Percentiles rank a stretch among this genome's conserved stretches.
Evolutionary conservation across 2,113 vertebrate genomes (phyloP).

Genomic region (Dermatemys mawii): DNA sequence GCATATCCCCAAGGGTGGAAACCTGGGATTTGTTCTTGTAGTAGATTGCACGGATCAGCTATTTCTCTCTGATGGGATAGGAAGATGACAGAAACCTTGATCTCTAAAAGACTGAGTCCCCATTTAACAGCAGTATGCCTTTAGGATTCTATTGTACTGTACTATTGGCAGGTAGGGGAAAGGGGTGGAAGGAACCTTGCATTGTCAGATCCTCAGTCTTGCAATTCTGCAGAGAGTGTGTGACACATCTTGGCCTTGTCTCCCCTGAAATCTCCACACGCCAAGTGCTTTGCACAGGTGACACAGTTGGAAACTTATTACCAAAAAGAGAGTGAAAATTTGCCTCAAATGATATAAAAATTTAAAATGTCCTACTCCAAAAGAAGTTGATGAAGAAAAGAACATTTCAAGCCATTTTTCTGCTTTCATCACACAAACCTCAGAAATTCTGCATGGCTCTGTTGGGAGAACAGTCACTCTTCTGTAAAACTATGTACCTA

Average conservation of each 20-base stretch:
- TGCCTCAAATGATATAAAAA: not conserved
- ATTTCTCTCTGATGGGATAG: not conserved
- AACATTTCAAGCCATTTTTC: not conserved
- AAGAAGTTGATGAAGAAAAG: not conserved
- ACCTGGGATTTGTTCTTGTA: fast-evolving
- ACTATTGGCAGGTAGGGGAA: not conserved
- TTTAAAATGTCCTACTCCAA: not conserved
- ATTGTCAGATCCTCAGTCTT: fast-evolving
- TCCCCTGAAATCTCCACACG: not conserved
- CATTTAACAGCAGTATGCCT: fast-evolving
- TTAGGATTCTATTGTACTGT: fast-evolving
- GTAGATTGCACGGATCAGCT: fast-evolving
- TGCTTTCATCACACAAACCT: not conserved
- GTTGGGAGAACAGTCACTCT: fast-evolving
- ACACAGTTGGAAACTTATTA: not conserved
- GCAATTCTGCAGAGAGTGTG: fast-evolving
- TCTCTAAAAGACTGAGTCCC: not conserved
- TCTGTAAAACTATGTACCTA: not conserved
- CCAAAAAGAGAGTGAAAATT: fast-evolving
- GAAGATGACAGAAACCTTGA: fast-evolving
- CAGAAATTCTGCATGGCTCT: not conserved
- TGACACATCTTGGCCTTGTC: not conserved
- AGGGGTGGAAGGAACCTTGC: fast-evolving
- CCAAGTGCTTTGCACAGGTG: not conserved
- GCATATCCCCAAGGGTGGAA: fast-evolving